These are phyloP conservation scores for Apteryx mantelli DNA, from an alignment of 2,113 vertebrate species.

Conservation along the genomic window DNA sequence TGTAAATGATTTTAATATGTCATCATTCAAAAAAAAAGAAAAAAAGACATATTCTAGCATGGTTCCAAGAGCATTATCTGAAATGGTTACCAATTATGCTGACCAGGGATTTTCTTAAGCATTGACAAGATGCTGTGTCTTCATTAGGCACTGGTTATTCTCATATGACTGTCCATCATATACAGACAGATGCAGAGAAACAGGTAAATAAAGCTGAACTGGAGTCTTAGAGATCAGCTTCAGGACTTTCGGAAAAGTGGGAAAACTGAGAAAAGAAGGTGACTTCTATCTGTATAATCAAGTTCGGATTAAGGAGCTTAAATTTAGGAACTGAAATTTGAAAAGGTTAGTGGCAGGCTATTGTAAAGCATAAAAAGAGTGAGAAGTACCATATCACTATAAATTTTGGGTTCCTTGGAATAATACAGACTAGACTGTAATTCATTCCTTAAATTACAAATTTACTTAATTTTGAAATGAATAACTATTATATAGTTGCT, in stretches of 20 bases:
- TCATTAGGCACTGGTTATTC: conserved; percentile 11
- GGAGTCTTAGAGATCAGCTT: background rate
- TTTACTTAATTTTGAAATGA: conserved; percentile 18
- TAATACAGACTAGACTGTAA: background rate
- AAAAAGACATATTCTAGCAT: background rate
- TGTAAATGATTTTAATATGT: background rate
- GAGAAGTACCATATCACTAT: background rate
- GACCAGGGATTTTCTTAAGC: background rate
- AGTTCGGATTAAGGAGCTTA: background rate
- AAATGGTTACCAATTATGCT: conserved; percentile 7
- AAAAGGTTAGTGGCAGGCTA: background rate
- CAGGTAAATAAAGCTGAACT: background rate
- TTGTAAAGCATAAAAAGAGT: background rate
- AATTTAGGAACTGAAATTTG: background rate
- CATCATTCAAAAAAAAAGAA: background rate
- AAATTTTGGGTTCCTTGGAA: background rate
- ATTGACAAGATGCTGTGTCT: conserved; percentile 15
- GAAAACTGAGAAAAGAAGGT: background rate
- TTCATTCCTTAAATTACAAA: conserved; percentile 28
- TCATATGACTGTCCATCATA: conserved; percentile 34
- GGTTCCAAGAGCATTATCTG: background rate
- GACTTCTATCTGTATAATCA: background rate
- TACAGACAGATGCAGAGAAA: background rate
- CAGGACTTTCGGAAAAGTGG: background rate
- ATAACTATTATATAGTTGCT: conserved; percentile 14